phyloP scores from a whole-genome alignment of 2,113 vertebrate genomes.

The Microcebus murinus region DNA sequence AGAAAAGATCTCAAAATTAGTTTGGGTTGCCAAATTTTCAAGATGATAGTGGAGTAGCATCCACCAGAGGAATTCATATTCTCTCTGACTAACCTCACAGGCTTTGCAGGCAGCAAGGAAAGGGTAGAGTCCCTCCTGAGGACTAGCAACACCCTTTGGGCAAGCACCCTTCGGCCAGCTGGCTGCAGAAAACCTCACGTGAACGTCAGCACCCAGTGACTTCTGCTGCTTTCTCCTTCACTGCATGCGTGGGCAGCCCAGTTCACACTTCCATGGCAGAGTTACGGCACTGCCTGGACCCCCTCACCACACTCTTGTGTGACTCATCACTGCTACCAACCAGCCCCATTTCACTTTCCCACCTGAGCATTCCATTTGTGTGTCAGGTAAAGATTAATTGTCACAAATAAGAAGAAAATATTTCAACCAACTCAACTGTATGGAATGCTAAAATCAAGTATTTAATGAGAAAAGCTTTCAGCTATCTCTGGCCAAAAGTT shows the following conservation, averaged over 20 bases:
- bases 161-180: background rate
- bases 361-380: background rate
- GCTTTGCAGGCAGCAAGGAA: too few relatives aligned
- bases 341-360: background rate
- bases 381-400: background rate
- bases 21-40: background rate
- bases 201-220: accelerated
- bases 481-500: background rate
- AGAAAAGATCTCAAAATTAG: background rate
- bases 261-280: background rate
- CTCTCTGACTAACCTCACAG: background rate
- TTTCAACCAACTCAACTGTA: background rate
- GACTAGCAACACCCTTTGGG: background rate
- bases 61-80: background rate
- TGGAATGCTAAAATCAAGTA: background rate
- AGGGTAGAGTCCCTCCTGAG: background rate
- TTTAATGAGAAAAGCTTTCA: background rate
- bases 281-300: too few relatives aligned
- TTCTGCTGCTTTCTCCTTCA: background rate
- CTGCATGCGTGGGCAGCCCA: too few relatives aligned
- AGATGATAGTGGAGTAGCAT: background rate
- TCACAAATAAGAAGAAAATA: background rate
- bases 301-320: background rate
- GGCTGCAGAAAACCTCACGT: background rate
- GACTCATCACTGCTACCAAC: background rate